Conservation (phyloP, 2,113 vertebrate species). For the Silurus glanis region DNA sequence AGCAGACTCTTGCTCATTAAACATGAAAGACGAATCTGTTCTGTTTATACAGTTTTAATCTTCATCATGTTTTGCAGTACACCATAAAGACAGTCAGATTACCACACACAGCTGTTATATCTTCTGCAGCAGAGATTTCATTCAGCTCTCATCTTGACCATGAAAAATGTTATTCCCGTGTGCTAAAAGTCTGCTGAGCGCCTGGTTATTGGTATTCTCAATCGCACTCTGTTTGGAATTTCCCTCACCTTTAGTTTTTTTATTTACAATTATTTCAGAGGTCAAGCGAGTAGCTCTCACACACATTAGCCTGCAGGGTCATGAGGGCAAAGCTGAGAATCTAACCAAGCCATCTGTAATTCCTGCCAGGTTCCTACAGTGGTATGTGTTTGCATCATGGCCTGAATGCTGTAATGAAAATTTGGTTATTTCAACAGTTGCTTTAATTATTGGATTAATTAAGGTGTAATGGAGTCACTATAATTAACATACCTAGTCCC, state of each 20-base stretch:
- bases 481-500: neutral
- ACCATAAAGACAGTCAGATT: conserved; percentile 7
- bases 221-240: conserved; percentile 7
- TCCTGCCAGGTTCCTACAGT: conserved; percentile 3
- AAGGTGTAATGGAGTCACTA: neutral
- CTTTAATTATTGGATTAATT: neutral
- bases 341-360: conserved; percentile 11
- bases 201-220: conserved; percentile 14
- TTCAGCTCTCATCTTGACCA: conserved; percentile 1
- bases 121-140: neutral
- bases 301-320: conserved; percentile 27
- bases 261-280: conserved; percentile 22
- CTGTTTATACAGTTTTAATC: conserved; percentile 1
- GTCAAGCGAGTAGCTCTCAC: conserved; percentile 8
- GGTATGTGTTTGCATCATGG: neutral
- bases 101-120: conserved; percentile 7
- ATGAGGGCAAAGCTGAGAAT: neutral
- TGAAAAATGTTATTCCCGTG: neutral
- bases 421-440: neutral
- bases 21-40: neutral
- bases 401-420: neutral
- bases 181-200: conserved; percentile 2
- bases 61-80: conserved; percentile 5
- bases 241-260: conserved; percentile 14
- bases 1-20: conserved; percentile 7